Conservation (phyloP, 2,888 invertebrate species). For the Nebria salina region DNA sequence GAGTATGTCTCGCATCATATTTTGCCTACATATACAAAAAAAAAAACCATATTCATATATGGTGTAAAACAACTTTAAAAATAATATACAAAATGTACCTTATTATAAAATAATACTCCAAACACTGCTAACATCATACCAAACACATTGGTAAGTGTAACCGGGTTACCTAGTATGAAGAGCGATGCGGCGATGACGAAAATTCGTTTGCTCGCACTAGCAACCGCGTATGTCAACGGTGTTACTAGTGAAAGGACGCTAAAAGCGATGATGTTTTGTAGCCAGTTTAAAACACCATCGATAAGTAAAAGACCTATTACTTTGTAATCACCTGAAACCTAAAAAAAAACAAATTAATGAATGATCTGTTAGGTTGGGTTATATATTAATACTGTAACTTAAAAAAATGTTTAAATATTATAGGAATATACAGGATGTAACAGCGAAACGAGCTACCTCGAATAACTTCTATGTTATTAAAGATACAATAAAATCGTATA, state of each 20-base stretch:
- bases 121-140: conserved; percentile 92
- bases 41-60: conserved; percentile 59
- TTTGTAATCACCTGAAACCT: conserved; percentile 66
- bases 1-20: conserved; percentile 70
- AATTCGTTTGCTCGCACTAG: conserved; percentile 93
- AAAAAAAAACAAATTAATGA: conserved; percentile 51
- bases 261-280: conserved; percentile 95
- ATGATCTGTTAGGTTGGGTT: too few relatives aligned
- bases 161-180: conserved; percentile 89
- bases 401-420: background rate
- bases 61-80: background rate
- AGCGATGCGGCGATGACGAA: conserved; percentile 91
- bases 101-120: conserved; percentile 92
- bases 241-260: conserved; percentile 90
- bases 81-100: conserved; percentile 63
- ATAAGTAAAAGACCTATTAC: conserved; percentile 72
- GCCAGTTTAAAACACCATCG: conserved; percentile 91
- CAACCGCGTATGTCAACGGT: conserved; percentile 95
- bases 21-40: conserved; percentile 68
- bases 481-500: too few relatives aligned
- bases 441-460: too few relatives aligned
- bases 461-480: too few relatives aligned
- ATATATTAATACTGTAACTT: too few relatives aligned
- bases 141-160: conserved; percentile 83
- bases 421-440: too few relatives aligned